Conservation (phyloP, 2,888 invertebrate species). For the Polymixis lichenea region DNA sequence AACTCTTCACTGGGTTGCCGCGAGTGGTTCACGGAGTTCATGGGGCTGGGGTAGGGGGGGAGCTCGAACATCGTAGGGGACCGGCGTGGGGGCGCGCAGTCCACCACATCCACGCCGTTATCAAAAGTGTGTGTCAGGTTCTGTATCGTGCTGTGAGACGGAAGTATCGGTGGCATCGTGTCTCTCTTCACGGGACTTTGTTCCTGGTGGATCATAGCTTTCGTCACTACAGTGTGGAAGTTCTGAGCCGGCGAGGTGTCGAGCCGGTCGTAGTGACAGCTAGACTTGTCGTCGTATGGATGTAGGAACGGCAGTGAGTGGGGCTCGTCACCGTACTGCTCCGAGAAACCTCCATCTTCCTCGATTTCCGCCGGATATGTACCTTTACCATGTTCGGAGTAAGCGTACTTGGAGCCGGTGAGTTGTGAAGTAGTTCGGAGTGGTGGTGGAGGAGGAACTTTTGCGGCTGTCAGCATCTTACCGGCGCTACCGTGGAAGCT, state of each 20-base stretch:
- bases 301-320: slow-evolving; percentile 92
- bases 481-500: slow-evolving; percentile 96
- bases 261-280: slow-evolving; percentile 81
- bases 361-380: slow-evolving; percentile 85
- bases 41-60: slow-evolving; percentile 95
- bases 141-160: slow-evolving; percentile 81
- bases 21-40: slow-evolving; percentile 94
- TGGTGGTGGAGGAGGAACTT: slow-evolving; percentile 96
- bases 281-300: slow-evolving; percentile 87
- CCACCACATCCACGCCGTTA: slow-evolving; percentile 92
- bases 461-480: slow-evolving; percentile 95
- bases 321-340: slow-evolving; percentile 90
- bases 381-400: slow-evolving; percentile 88
- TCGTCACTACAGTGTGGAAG: slow-evolving; percentile 94
- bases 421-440: slow-evolving; percentile 96
- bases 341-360: slow-evolving; percentile 87
- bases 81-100: slow-evolving; percentile 88
- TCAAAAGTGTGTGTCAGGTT: slow-evolving; percentile 85
- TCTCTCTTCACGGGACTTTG: slow-evolving; percentile 92
- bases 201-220: slow-evolving; percentile 96
- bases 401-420: slow-evolving; percentile 92
- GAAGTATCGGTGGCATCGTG: slow-evolving; percentile 73
- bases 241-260: slow-evolving; percentile 87
- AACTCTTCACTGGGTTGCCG: slow-evolving; percentile 97
- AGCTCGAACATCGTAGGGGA: slow-evolving; percentile 90